Conservation (phyloP, 2,797 vertebrate species). For the Aldrovandia affinis region DNA sequence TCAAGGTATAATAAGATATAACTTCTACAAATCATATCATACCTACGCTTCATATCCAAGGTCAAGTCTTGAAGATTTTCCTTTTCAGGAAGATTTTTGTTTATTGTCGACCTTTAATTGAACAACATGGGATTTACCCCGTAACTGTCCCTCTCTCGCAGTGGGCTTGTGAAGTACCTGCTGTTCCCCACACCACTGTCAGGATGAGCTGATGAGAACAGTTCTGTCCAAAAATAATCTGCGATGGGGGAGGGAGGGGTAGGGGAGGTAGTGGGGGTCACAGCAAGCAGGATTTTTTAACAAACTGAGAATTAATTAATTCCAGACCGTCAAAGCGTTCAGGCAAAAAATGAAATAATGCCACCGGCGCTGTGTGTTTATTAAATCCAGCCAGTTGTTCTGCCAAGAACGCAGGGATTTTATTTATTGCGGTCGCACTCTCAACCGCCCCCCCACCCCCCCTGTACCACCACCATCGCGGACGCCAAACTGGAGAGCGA, state of each 20-base stretch:
- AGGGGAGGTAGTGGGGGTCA: background rate
- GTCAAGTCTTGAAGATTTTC: background rate
- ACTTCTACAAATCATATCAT: background rate
- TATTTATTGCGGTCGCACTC: background rate
- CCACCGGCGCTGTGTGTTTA: background rate
- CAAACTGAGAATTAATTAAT: constrained; percentile 22
- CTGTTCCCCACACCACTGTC: background rate
- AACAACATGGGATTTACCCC: background rate
- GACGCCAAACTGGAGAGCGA: too few species aligned
- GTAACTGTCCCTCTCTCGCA: background rate
- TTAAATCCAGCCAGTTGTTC: constrained; percentile 25
- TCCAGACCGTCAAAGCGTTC: constrained; percentile 28
- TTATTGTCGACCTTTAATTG: background rate
- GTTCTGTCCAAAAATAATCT: constrained; percentile 13
- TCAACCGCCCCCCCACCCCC: background rate
- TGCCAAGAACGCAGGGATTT: constrained; percentile 2
- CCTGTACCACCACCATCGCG: too few species aligned
- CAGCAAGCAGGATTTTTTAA: constrained; percentile 11
- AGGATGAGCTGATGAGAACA: constrained; percentile 10
- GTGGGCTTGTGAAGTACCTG: background rate
- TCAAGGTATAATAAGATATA: background rate
- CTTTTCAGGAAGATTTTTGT: background rate
- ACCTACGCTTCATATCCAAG: too few species aligned
- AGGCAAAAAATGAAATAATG: constrained; percentile 29
- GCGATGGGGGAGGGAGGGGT: background rate